Evolutionary conservation across 2,888 invertebrate species (phyloP).

Genomic region (Graphium colonna): DNA sequence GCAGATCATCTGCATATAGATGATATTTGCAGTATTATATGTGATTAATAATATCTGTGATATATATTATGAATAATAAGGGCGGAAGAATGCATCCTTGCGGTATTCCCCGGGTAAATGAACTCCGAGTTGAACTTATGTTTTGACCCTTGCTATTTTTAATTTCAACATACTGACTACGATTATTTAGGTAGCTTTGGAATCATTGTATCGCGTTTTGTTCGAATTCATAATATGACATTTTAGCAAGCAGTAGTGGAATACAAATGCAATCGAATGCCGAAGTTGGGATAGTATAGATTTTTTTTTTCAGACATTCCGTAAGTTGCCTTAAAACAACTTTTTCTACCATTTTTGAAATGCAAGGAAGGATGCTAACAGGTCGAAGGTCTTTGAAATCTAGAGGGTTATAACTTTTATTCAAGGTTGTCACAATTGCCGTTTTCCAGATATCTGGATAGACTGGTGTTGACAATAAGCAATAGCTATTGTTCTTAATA

Average conservation of each 20-base stretch:
- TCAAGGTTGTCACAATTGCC: conserved; percentile 15
- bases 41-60: not conserved
- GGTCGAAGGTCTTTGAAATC: not conserved
- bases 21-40: not conserved
- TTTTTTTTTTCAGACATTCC: too few species aligned
- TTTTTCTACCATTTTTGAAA: conserved; percentile 5
- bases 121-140: not conserved
- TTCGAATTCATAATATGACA: not conserved
- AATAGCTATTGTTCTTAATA: conserved; percentile 17
- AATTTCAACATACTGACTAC: not conserved
- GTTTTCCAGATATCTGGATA: conserved; percentile 22
- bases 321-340: not conserved
- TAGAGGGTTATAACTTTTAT: not conserved
- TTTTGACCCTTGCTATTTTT: not conserved
- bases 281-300: too few species aligned
- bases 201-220: not conserved
- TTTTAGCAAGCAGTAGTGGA: not conserved
- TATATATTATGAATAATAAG: not conserved
- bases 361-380: not conserved
- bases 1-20: not conserved
- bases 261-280: not conserved
- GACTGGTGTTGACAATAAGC: conserved; percentile 6
- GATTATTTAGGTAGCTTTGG: not conserved
- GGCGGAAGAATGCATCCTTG: not conserved
- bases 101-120: not conserved